Percentiles rank a stretch among this genome's conserved stretches.
Evolutionary conservation across 2,888 invertebrate species (phyloP).

Genomic region (Lasioglossum pauxillum): DNA sequence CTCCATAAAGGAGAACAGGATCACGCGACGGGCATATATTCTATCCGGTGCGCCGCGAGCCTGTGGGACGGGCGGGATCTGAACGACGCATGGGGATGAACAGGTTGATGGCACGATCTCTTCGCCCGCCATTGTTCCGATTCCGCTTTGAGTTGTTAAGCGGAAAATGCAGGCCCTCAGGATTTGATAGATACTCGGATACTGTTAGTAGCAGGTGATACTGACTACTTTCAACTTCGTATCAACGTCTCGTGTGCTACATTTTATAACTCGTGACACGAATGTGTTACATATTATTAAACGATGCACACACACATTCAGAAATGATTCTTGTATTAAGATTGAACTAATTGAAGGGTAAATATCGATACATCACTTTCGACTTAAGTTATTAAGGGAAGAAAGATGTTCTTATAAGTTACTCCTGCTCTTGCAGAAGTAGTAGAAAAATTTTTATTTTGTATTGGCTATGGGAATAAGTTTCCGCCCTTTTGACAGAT

Average conservation of each 20-base stretch:
- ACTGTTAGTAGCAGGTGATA: not conserved
- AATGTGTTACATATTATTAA: not conserved
- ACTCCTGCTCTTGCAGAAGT: too few species aligned
- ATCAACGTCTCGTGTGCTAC: not conserved
- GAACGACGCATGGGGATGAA: not conserved
- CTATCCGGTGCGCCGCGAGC: not conserved
- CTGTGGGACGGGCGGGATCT: not conserved
- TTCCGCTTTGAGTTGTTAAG: conserved; percentile 10
- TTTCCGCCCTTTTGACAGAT: too few species aligned
- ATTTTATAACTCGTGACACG: not conserved
- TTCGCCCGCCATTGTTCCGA: conserved; percentile 13
- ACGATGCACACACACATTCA: too few species aligned
- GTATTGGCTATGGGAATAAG: too few species aligned
- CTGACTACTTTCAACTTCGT: not conserved
- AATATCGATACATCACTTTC: too few species aligned
- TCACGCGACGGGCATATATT: conserved; percentile 37
- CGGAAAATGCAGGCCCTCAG: not conserved
- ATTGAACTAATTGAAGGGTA: too few species aligned
- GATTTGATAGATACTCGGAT: conserved; percentile 3
- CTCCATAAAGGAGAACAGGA: conserved; percentile 42
- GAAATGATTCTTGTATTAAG: too few species aligned
- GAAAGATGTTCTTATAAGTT: too few species aligned
- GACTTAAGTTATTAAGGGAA: too few species aligned
- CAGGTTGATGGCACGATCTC: conserved; percentile 21
- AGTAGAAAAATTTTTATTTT: too few species aligned